A percentile compares a stretch with the other conserved stretches of the same genome.
These are phyloP conservation scores for Clarias laeviceps DNA, from an alignment of 2,797 vertebrate species.

Conservation along the genomic window DNA sequence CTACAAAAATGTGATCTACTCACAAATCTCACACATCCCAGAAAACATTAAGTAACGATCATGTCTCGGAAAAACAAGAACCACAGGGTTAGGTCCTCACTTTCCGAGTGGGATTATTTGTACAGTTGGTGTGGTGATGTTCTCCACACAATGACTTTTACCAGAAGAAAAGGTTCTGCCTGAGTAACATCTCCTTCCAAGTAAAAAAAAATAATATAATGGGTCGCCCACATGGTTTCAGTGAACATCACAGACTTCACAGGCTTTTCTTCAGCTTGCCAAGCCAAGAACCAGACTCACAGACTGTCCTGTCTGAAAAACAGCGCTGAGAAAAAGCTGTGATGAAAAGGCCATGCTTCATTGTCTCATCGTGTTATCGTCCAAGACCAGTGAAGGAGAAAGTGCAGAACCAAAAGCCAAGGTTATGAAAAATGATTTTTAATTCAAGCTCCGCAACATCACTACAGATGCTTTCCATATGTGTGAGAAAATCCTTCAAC, in stretches of 20 bases:
- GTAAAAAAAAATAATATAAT: background rate
- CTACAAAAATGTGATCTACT: background rate
- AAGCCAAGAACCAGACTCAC: too few species aligned
- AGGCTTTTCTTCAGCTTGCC: background rate
- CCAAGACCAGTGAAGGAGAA: slow-evolving; percentile 15
- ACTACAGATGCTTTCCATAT: slow-evolving; percentile 19
- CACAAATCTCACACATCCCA: background rate
- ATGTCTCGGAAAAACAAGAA: background rate
- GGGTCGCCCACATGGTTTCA: background rate
- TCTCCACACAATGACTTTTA: background rate
- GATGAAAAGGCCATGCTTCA: slow-evolving; percentile 19
- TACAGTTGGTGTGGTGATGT: background rate
- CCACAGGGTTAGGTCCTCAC: background rate
- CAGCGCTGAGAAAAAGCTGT: slow-evolving; percentile 10
- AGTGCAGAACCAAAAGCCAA: background rate
- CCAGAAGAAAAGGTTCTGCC: background rate
- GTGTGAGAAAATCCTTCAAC: slow-evolving; percentile 12
- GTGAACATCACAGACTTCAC: background rate
- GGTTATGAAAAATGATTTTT: slow-evolving; percentile 29
- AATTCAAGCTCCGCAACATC: slow-evolving; percentile 9
- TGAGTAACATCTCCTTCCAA: slow-evolving; percentile 10
- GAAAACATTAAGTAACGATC: background rate
- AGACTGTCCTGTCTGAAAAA: background rate
- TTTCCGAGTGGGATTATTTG: background rate
- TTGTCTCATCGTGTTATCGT: slow-evolving; percentile 24